A percentile compares a stretch with the other conserved stretches of the same genome.
Evolutionary conservation across 2,888 invertebrate genomes (phyloP).

Genomic region (Galerucella calmariensis): DNA sequence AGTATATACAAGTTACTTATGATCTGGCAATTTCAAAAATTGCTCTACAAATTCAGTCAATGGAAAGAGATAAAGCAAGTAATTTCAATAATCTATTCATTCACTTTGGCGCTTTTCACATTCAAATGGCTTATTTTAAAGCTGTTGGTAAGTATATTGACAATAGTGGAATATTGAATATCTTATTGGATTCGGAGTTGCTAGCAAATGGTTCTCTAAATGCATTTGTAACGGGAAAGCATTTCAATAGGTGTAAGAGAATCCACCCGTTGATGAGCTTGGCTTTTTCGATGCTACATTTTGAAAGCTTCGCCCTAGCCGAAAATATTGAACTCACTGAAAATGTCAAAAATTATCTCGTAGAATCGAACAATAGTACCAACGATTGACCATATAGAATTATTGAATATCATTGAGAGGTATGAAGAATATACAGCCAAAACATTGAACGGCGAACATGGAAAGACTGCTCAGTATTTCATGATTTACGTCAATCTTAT

Average conservation of each 20-base stretch:
- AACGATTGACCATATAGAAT: no score
- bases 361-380: no score
- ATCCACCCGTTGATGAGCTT: slow-evolving; percentile 45
- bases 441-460: slow-evolving; percentile 50
- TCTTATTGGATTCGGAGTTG: slow-evolving; percentile 27
- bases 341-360: background rate
- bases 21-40: slow-evolving; percentile 48
- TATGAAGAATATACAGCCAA: slow-evolving; percentile 36
- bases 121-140: no score
- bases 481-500: slow-evolving; percentile 50
- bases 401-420: slow-evolving; percentile 1
- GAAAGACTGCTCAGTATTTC: slow-evolving; percentile 56
- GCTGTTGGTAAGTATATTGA: no score
- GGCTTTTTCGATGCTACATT: slow-evolving; percentile 45
- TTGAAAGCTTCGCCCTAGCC: slow-evolving; percentile 20
- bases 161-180: slow-evolving; percentile 38
- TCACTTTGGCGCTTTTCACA: no score
- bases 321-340: background rate
- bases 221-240: slow-evolving; percentile 42
- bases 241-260: slow-evolving; percentile 46
- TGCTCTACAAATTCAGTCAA: slow-evolving; percentile 51
- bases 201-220: slow-evolving; percentile 44
- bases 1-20: slow-evolving; percentile 52
- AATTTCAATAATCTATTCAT: slow-evolving; percentile 4
- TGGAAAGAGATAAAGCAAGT: slow-evolving; percentile 23